Conservation (phyloP, 92 coral and sea anemone species). For the Palythoa heliodiscus region DNA sequence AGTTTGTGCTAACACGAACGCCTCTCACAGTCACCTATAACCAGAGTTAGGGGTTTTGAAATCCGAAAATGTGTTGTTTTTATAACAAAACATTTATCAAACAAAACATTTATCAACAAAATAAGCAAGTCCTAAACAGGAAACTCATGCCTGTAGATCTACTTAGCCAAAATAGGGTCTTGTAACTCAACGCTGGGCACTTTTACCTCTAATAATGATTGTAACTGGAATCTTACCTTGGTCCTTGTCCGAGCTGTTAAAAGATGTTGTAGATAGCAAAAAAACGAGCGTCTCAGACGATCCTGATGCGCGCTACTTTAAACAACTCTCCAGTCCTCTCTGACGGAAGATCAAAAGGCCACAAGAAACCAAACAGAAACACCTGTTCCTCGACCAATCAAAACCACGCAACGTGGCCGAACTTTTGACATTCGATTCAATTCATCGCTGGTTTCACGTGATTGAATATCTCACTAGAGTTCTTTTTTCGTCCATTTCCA, state of each 20-base stretch:
- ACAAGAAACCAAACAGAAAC: neutral
- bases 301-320: neutral
- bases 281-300: neutral
- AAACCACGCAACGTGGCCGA: neutral
- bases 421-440: neutral
- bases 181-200: neutral
- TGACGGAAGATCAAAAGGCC: conserved; percentile 9
- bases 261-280: neutral
- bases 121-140: neutral
- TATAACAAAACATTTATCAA: neutral
- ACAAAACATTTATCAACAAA: conserved; percentile 1
- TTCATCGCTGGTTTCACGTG: neutral
- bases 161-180: neutral
- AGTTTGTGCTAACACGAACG: too few species aligned
- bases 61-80: too few species aligned
- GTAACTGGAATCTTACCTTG: neutral
- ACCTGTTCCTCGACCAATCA: conserved; percentile 16
- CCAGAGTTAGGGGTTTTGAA: too few species aligned
- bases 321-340: neutral
- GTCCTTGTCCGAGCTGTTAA: neutral
- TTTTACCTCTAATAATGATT: neutral
- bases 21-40: too few species aligned
- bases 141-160: neutral
- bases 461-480: neutral
- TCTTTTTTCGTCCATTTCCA: too few species aligned